Evolutionary conservation across 64 coral and sea anemone genomes (phyloP), one percentile per base, ranked within the genome.

Genomic region (Pocillopora verrucosa): DNA sequence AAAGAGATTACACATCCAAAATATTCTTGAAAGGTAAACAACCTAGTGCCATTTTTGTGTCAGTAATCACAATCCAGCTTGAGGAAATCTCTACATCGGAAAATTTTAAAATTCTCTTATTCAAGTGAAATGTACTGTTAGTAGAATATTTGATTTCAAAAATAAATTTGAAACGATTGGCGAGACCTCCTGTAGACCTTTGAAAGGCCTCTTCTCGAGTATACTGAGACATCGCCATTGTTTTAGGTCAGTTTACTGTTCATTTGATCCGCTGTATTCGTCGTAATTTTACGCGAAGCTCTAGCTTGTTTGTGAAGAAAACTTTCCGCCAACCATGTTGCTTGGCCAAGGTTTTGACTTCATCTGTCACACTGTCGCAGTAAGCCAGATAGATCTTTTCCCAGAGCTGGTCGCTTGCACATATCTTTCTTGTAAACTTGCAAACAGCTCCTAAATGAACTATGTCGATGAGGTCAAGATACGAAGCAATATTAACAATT

Each of bases 361-460:
- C 90, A 24, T 86, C 84, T 25, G 84, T 87, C 22, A 92, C 65
- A 24, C n/a, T 74, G 38, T 86, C 82, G 36, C 90, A 87, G 25
- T 92, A 86, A 41, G 26, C 12, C 22, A 41, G 24, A 72, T 87
- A 68, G 5, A 87, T 72, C 26, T 86, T 92, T 79, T 59, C 76
- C 90, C 90, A 92, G 6, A 92, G 82, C 34, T 65, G 24, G 63
- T 92, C 90, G 68, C 75, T 78, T 11, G 83, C 75, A 58, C 90
- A 92, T 59, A 92, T 63, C 76, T 92, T 92, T 65, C 63, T 92
- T 62, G 86, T 87, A 65, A 79, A 80, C 74, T 86, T 80, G 63
- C 86, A 87, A 38, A 87, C 82, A 69, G 82, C 62, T 35, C 74
- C 64, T 20, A 92, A 77, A 5, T 69, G 90, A 78, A 92, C 90